Percentiles rank a stretch among this genome's conserved stretches.
Evolutionary conservation across 2,113 vertebrate species (phyloP).

Genomic region (Elephantulus edwardii): DNA sequence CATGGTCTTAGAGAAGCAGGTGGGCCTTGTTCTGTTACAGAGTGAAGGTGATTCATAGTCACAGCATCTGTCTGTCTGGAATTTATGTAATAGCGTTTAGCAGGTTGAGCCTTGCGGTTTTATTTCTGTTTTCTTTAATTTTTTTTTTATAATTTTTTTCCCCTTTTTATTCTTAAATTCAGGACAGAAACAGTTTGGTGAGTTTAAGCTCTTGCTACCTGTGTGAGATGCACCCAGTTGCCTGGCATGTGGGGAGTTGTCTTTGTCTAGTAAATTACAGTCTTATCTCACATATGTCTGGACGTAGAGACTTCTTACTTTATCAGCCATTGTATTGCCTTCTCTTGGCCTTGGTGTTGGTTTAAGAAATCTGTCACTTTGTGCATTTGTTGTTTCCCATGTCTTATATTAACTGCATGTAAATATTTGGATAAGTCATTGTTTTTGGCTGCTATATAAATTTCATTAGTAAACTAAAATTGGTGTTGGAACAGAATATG

Average conservation of each 20-base stretch:
- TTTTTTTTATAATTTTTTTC: no score
- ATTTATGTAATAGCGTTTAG: slow-evolving; percentile 20
- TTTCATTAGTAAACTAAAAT: slow-evolving; percentile 41
- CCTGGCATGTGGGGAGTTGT: slow-evolving; percentile 75
- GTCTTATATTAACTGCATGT: slow-evolving; percentile 70
- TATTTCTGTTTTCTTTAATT: slow-evolving; percentile 73
- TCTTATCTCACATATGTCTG: slow-evolving; percentile 53
- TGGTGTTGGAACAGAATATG: slow-evolving; percentile 1
- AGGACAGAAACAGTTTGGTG: slow-evolving; percentile 99
- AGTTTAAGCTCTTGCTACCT: slow-evolving; percentile 84
- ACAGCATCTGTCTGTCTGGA: not conserved
- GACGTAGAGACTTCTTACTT: slow-evolving; percentile 29
- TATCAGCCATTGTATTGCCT: slow-evolving; percentile 22
- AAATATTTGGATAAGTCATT: slow-evolving; percentile 57
- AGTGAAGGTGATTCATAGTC: slow-evolving; percentile 20
- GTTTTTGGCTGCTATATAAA: slow-evolving; percentile 14
- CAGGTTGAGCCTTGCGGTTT: slow-evolving; percentile 8
- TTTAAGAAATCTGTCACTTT: slow-evolving; percentile 40
- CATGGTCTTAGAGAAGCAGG: not conserved
- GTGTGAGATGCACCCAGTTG: slow-evolving; percentile 71
- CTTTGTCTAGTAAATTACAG: slow-evolving; percentile 45
- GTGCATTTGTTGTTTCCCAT: slow-evolving; percentile 48
- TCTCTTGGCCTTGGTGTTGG: slow-evolving; percentile 41
- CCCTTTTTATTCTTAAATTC: slow-evolving; percentile 90
- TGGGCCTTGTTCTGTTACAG: not conserved